Evolutionary conservation across 2,888 invertebrate genomes (phyloP).

Genomic region (Antheraea yamamai): DNA sequence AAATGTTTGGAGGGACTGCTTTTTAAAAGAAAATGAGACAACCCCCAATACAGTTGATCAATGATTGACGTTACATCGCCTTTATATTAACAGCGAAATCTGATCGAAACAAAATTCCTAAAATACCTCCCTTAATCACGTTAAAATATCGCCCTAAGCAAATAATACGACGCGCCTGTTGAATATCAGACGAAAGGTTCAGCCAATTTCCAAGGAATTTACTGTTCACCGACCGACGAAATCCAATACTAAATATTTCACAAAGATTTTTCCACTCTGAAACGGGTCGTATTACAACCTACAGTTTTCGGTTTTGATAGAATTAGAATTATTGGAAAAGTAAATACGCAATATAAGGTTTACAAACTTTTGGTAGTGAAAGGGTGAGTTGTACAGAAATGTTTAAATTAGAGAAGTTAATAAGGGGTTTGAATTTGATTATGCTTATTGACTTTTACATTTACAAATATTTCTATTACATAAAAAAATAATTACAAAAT

Average conservation of each 20-base stretch:
- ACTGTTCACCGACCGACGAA: conserved; percentile 3
- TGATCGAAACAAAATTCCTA: not conserved
- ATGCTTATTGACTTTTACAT: not conserved
- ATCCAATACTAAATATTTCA: conserved; percentile 12
- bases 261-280: conserved; percentile 10
- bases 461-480: not conserved
- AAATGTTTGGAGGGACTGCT: not conserved
- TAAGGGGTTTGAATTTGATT: not conserved
- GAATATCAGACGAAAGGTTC: conserved; percentile 12
- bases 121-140: not conserved
- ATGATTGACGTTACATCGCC: not conserved
- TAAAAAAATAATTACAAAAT: no score
- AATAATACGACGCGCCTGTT: conserved; percentile 14
- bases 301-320: not conserved
- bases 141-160: conserved; percentile 9
- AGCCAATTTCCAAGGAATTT: conserved; percentile 15
- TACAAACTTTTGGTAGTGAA: conserved; percentile 5
- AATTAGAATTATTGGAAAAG: conserved; percentile 9
- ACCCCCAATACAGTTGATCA: not conserved
- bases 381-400: not conserved
- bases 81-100: not conserved
- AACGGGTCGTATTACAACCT: conserved; percentile 1
- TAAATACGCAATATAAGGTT: not conserved
- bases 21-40: not conserved
- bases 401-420: not conserved